Evolutionary conservation across 2,113 vertebrate genomes (phyloP).

Genomic region (Butorides virescens): DNA sequence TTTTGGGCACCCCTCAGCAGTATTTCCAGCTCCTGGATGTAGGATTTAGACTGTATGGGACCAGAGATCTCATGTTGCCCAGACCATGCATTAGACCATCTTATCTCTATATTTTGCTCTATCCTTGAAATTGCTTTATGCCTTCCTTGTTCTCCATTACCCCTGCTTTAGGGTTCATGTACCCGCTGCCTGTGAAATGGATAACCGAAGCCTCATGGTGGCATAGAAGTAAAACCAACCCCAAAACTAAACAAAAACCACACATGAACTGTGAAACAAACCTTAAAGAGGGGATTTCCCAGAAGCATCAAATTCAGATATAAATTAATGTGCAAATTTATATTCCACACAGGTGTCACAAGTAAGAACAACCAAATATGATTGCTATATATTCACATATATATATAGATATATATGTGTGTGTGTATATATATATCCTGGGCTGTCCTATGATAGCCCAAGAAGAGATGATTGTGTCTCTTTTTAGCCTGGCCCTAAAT

Average conservation of each 20-base stretch:
- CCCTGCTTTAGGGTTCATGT: neutral
- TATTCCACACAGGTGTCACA: neutral
- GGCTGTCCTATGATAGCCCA: neutral
- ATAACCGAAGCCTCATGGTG: neutral
- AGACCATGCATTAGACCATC: neutral
- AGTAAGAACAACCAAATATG: neutral
- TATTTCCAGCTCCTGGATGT: neutral
- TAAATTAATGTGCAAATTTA: neutral
- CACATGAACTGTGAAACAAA: neutral
- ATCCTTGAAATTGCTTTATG: neutral
- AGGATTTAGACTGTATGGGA: neutral
- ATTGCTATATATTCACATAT: neutral
- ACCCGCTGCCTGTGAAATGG: neutral
- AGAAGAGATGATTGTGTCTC: neutral
- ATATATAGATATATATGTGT: neutral
- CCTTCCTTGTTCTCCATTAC: neutral
- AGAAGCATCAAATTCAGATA: neutral
- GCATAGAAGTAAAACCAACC: neutral
- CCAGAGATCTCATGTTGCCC: neutral
- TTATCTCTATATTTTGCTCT: neutral
- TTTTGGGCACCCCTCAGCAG: neutral
- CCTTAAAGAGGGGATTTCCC: neutral
- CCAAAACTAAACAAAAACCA: neutral
- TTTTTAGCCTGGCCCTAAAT: neutral
- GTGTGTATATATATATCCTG: neutral